Evolutionary conservation across 2,888 invertebrate species (phyloP).

Genomic region (Cosmorhoe ocellata): DNA sequence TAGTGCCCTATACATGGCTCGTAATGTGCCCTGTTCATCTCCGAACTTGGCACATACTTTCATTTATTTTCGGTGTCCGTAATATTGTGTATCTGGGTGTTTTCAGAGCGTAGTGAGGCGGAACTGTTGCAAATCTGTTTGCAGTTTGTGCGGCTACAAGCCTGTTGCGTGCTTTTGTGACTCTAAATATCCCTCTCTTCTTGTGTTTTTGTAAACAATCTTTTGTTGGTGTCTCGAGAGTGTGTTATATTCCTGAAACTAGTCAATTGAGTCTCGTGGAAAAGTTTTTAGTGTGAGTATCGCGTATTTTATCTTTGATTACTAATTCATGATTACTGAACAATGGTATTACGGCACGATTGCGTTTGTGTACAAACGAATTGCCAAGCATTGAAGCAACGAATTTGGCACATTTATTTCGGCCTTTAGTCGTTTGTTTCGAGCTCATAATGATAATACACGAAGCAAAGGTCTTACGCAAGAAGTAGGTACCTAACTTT

Average conservation of each 20-base stretch:
- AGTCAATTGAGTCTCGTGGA: slow-evolving; percentile 12
- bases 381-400: slow-evolving; percentile 7
- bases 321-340: slow-evolving; percentile 11
- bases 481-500: slow-evolving; percentile 8
- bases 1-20: slow-evolving; percentile 56
- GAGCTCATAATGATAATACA: slow-evolving; percentile 6
- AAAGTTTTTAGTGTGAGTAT: slow-evolving; percentile 17
- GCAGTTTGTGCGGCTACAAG: neutral
- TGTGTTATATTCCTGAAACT: slow-evolving; percentile 23
- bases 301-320: slow-evolving; percentile 4
- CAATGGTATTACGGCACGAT: slow-evolving; percentile 7
- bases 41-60: slow-evolving; percentile 55
- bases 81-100: slow-evolving; percentile 23
- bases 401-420: slow-evolving; percentile 16
- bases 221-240: slow-evolving; percentile 26
- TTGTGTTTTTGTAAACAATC: slow-evolving; percentile 37
- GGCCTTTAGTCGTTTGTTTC: slow-evolving; percentile 16
- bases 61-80: slow-evolving; percentile 45
- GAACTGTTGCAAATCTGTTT: slow-evolving; percentile 18
- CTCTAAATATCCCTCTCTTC: slow-evolving; percentile 22
- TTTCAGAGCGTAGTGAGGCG: slow-evolving; percentile 18
- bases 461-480: slow-evolving; percentile 12
- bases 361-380: slow-evolving; percentile 15
- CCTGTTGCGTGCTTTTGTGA: slow-evolving; percentile 17
- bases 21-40: too few relatives aligned